phyloP scores from a whole-genome alignment of 1,140 invertebrate genomes.

The Chironomus tepperi region DNA sequence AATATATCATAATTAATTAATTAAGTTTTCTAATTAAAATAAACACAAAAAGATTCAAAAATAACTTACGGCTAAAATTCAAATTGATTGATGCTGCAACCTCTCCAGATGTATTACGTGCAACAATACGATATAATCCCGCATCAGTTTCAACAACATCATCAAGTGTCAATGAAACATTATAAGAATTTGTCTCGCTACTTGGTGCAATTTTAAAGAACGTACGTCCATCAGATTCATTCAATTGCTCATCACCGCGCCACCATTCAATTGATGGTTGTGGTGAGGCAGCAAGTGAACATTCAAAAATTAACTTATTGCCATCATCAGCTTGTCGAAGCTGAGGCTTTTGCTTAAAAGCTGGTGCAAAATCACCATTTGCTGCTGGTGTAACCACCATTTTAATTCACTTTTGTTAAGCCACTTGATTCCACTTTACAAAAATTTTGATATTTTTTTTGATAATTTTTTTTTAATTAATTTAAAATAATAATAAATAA shows the following conservation, averaged over 20 bases:
- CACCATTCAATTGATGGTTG: conserved; percentile 90
- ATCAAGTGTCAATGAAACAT: conserved; percentile 85
- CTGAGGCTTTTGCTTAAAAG: conserved; percentile 94
- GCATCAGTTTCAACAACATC: conserved; percentile 94
- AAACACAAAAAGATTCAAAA: conserved; percentile 9
- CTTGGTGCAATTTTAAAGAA: conserved; percentile 77
- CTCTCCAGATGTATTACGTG: conserved; percentile 96
- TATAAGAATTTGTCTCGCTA: conserved; percentile 69
- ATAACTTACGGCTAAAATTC: conserved; percentile 93
- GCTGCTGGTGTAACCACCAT: conserved; percentile 12
- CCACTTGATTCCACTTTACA: background rate
- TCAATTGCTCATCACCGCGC: conserved; percentile 71
- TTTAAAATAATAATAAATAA: too few relatives aligned
- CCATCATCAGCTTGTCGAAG: conserved; percentile 92
- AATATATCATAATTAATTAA: too few relatives aligned
- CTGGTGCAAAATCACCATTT: conserved; percentile 89
- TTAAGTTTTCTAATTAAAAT: too few relatives aligned
- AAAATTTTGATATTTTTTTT: too few relatives aligned
- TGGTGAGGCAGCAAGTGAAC: conserved; percentile 77
- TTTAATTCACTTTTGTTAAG: background rate
- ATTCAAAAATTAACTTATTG: conserved; percentile 91
- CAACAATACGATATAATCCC: conserved; percentile 95
- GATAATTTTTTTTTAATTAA: too few relatives aligned
- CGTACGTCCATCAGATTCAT: conserved; percentile 67
- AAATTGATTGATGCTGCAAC: conserved; percentile 96